phyloP scores from a whole-genome alignment of 2,113 vertebrate genomes.

The Festucalex cinctus region DNA sequence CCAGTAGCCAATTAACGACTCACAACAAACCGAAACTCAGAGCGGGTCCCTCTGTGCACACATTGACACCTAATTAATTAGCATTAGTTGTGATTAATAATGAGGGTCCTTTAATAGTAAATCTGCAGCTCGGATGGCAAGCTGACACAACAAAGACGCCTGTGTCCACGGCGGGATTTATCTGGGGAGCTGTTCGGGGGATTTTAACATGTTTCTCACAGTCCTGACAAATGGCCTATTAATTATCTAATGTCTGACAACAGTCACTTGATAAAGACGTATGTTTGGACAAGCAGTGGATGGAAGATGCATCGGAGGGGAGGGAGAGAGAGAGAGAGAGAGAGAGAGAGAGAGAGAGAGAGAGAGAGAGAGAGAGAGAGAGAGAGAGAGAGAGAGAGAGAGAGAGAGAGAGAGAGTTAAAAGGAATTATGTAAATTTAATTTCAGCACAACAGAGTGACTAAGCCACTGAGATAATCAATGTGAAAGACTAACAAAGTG shows the following conservation, averaged over 20 bases:
- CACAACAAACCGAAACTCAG: constrained; percentile 84
- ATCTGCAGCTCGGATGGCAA: constrained; percentile 82
- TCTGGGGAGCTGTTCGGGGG: constrained; percentile 86
- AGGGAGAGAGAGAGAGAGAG: constrained; percentile 4
- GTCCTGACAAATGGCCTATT: constrained; percentile 99
- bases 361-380: constrained; percentile 5
- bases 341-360: constrained; percentile 8
- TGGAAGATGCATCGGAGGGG: constrained; percentile 34
- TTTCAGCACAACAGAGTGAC: background rate
- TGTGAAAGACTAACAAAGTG: constrained; percentile 45
- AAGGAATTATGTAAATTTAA: constrained; percentile 22
- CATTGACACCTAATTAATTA: constrained; percentile 94
- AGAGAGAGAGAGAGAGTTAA: constrained; percentile 6
- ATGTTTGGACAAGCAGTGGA: constrained; percentile 81
- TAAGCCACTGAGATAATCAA: constrained; percentile 33
- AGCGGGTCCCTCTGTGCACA: constrained; percentile 71
- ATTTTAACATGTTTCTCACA: constrained; percentile 96
- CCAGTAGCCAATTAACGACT: constrained; percentile 86
- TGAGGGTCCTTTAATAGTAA: constrained; percentile 91
- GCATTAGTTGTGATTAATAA: constrained; percentile 98
- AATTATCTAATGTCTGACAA: constrained; percentile 99
- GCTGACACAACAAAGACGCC: constrained; percentile 85
- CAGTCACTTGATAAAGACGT: constrained; percentile 99
- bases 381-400: constrained; percentile 5
- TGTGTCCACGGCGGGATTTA: constrained; percentile 85